Evolutionary conservation across 1,140 invertebrate genomes (phyloP), one percentile per base, ranked within the genome.

Genomic region (Telenomus remus): DNA sequence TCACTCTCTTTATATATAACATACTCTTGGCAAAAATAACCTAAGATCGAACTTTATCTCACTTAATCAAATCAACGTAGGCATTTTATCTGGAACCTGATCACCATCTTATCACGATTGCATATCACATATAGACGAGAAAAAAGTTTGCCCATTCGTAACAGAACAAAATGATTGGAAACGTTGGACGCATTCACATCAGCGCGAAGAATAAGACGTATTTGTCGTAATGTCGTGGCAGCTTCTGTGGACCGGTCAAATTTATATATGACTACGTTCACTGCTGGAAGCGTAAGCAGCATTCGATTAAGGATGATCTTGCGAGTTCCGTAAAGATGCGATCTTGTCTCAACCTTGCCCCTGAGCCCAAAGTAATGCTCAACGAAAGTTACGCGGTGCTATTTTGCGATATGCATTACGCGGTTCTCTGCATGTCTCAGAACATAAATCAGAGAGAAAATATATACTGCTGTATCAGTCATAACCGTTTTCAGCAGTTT

Each of bases 401-500:
- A 57, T 47, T 59, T 59, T 27, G 63, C 50, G 42, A 47, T 27
- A 3, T 48, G 57, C 43, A 76, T 80, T 77, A 69, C 79, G 54
- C 60, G 14, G 55, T 47, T 48, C 33, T 19, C 42, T 13, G 51
- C 2, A 55, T 34, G 61, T 55, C 43, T 55, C 63, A 66, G 61
- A 47, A 39, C 78, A 82, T 82, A 79, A 82, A 82, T 82, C 80
- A 82, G 78, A 69, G 76, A 74, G 77, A 81, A 74, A 81, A 81
- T 74, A 73, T 74, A 76, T 63, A n/a, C n/a, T 59, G 75, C 73
- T 76, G 77, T 80, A 81, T 81, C 80, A 81, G 78, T 74, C 76
- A 64, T 70, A 76, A 70, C 73, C 55, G 70, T 76, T 76, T 76
- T 54, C 73, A n/a, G 65, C 70, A 65, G 54, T 76, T 76, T 76